A percentile compares a stretch with the other conserved stretches of the same genome.
Evolutionary conservation across 2,888 invertebrate genomes (phyloP).

Genomic region (Tridacna crocea): DNA sequence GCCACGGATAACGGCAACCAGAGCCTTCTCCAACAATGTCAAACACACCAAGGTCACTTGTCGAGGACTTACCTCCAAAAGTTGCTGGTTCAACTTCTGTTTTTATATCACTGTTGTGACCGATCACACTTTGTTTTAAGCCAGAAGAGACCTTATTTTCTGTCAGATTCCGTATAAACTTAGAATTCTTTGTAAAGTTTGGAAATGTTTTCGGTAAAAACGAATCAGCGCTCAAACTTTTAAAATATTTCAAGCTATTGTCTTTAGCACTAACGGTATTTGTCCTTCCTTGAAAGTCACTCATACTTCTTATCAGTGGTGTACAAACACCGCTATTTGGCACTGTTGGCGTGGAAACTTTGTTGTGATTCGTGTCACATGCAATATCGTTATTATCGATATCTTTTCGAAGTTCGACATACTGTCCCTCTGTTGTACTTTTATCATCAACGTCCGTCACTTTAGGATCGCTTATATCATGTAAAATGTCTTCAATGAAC

Average conservation of each 20-base stretch:
- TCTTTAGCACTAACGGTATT: neutral
- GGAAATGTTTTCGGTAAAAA: neutral
- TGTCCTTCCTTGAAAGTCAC: neutral
- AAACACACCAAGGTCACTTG: constrained; percentile 49
- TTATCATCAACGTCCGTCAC: neutral
- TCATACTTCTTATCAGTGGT: neutral
- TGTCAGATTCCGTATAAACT: constrained; percentile 1
- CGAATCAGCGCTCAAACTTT: constrained; percentile 5
- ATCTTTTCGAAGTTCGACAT: neutral
- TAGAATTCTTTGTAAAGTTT: constrained; percentile 16
- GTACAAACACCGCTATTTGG: neutral
- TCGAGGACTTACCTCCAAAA: neutral
- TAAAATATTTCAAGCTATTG: neutral
- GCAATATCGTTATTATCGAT: neutral
- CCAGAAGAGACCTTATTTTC: neutral
- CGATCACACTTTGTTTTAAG: neutral
- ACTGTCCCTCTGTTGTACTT: neutral
- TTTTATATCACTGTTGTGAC: neutral
- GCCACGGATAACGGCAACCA: constrained; percentile 79
- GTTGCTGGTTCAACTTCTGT: neutral
- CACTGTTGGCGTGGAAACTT: neutral
- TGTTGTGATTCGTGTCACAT: neutral
- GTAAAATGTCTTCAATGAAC: constrained; percentile 20
- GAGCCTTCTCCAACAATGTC: constrained; percentile 79
- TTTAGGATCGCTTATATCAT: constrained; percentile 7